Base-by-base conservation (phyloP, 2,888 invertebrate species). In the Bibio marci region DNA sequence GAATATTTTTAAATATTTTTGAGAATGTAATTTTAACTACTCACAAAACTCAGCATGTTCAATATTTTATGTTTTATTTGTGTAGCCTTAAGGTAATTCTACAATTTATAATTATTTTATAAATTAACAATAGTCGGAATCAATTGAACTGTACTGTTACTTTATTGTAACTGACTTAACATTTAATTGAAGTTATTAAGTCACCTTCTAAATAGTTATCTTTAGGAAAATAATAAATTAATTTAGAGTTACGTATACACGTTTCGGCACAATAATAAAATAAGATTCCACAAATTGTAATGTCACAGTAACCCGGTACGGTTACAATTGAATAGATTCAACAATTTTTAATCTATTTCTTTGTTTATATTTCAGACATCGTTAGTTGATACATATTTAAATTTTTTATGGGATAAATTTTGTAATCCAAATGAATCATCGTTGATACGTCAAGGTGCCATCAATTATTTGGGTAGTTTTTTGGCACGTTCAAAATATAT, bases 21-120 rank as follows among this genome's bases (percentile, higher is more conserved):
- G 85, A 91, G 49, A 73, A 72, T 50, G 66, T 82, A 28, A 71
- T 94, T 46, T 59, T 94, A 42, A 81, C 82, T 1, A 88, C 88
- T 1, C 77, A 87, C 58, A 82, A 80, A 22, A 80, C 80, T 27
- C 73, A 76, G 53, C 82, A 85, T 55, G 70, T 79, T 2, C 87
- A 85, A 58, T 87, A 78, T 56, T 52, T 79, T 7, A 62, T 83
- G 57, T 85, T 86, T 58, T 73, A 79, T 51, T 59, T 80, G 42
- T 74, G 77, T 55, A 76, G 76, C 50, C 70, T 80, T 45, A 76
- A 76, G 57, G 55, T 55, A 38, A 46, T 43, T 36, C 22, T 11
- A 12, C 6, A 30, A 12, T n/a, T 6, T 22, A 8, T 22, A 22
- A 22, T 22, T 22, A 22, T 22, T 6, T 22, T 8, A 6, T 22